A percentile compares a stretch with the other conserved stretches of the same genome.
Conservation (phyloP, 2,797 vertebrate genomes). For the Apogon hyalosoma region DNA sequence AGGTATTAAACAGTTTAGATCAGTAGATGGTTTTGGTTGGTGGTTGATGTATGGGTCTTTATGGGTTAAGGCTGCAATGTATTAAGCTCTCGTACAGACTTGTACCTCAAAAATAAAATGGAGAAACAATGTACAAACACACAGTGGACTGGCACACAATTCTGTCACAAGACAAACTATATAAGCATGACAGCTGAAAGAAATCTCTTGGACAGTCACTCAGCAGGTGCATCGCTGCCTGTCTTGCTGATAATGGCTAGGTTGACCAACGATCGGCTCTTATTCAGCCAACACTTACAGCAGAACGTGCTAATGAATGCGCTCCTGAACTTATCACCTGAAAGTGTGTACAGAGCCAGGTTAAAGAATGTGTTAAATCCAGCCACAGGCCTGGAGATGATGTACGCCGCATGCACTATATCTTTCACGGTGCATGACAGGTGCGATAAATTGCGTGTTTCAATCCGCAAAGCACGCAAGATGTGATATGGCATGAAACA, state of each 20-base stretch:
- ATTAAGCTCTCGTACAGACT: too few relatives aligned
- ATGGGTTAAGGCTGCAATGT: too few relatives aligned
- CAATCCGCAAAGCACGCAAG: slow-evolving; percentile 59
- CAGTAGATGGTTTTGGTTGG: too few relatives aligned
- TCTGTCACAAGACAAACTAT: too few relatives aligned
- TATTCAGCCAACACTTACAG: neutral
- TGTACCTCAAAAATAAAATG: too few relatives aligned
- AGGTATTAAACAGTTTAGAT: too few relatives aligned
- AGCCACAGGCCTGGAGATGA: slow-evolving; percentile 77
- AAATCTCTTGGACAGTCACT: slow-evolving; percentile 15
- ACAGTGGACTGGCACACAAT: too few relatives aligned
- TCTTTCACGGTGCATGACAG: slow-evolving; percentile 11
- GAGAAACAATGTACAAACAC: too few relatives aligned
- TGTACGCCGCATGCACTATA: slow-evolving; percentile 57
- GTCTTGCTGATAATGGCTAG: slow-evolving; percentile 13
- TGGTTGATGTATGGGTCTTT: too few relatives aligned
- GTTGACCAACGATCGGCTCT: slow-evolving; percentile 22
- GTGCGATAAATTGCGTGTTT: neutral
- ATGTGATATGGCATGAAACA: slow-evolving; percentile 78
- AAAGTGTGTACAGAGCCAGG: slow-evolving; percentile 76
- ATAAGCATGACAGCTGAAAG: neutral
- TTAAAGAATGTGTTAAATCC: slow-evolving; percentile 78
- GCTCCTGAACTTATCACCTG: slow-evolving; percentile 65
- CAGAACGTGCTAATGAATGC: slow-evolving; percentile 61
- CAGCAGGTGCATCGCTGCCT: neutral